A percentile compares a stretch with the other conserved stretches of the same genome.
Evolutionary conservation across 2,797 vertebrate genomes (phyloP).

Genomic region (Ctenopoma kingsleyae): DNA sequence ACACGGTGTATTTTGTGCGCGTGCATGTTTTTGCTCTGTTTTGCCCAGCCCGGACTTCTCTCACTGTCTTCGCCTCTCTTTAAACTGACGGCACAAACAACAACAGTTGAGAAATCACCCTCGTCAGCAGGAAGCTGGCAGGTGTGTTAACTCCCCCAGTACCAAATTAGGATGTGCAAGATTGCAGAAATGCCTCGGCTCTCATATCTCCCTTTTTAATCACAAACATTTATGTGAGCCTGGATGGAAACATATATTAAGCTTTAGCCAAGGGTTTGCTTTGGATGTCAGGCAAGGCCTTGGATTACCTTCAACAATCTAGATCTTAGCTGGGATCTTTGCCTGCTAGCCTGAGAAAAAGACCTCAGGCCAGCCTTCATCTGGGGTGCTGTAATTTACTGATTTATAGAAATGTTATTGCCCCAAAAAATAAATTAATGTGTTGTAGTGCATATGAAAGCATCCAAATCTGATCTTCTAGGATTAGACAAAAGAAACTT

Average conservation of each 20-base stretch:
- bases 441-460: slow-evolving; percentile 32
- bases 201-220: slow-evolving; percentile 78
- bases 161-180: slow-evolving; percentile 90
- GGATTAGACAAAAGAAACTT: slow-evolving; percentile 2
- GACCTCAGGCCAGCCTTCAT: slow-evolving; percentile 23
- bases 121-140: slow-evolving; percentile 94
- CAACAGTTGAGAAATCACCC: slow-evolving; percentile 87
- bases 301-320: slow-evolving; percentile 15
- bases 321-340: slow-evolving; percentile 37
- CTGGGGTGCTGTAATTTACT: slow-evolving; percentile 33
- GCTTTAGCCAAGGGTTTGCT: slow-evolving; percentile 51
- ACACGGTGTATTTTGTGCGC: slow-evolving; percentile 44
- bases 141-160: slow-evolving; percentile 93
- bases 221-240: slow-evolving; percentile 74
- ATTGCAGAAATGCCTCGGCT: slow-evolving; percentile 84
- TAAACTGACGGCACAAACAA: slow-evolving; percentile 86
- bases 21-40: slow-evolving; percentile 25
- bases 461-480: slow-evolving; percentile 7
- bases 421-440: slow-evolving; percentile 17
- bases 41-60: slow-evolving; percentile 68
- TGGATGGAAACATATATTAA: slow-evolving; percentile 55
- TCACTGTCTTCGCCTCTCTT: slow-evolving; percentile 78
- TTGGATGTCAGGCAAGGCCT: slow-evolving; percentile 44
- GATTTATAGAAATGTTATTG: slow-evolving; percentile 35
- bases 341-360: slow-evolving; percentile 37